These are phyloP conservation scores for Arctia plantaginis DNA, from an alignment of 2,888 invertebrate species.

Conservation along the genomic window DNA sequence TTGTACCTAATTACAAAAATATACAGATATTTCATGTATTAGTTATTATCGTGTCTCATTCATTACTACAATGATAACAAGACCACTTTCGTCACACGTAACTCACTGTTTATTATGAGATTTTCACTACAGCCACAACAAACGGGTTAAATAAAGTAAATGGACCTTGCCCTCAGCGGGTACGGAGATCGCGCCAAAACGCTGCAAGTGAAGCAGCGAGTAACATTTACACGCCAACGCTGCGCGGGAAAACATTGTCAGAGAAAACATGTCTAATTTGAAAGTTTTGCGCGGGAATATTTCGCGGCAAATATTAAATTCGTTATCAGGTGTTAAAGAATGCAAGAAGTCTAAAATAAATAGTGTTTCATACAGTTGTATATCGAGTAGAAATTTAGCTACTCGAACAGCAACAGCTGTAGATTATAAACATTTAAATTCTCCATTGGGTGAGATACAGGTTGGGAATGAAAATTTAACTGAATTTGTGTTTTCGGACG, in stretches of 20 bases:
- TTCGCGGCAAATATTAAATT: slow-evolving; percentile 73
- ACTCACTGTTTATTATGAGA: slow-evolving; percentile 56
- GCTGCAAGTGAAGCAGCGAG: slow-evolving; percentile 50
- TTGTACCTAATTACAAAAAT: background rate
- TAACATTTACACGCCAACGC: slow-evolving; percentile 68
- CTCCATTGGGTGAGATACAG: slow-evolving; percentile 83
- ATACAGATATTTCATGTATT: background rate
- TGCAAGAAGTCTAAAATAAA: slow-evolving; percentile 59
- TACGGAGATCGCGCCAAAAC: slow-evolving; percentile 74
- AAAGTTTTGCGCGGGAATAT: slow-evolving; percentile 81
- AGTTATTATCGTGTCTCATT: slow-evolving; percentile 48
- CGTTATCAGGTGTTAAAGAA: slow-evolving; percentile 57
- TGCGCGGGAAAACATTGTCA: slow-evolving; percentile 68
- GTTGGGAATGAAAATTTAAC: slow-evolving; percentile 86
- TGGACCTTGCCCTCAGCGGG: slow-evolving; percentile 77
- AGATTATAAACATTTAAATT: slow-evolving; percentile 70
- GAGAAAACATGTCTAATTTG: slow-evolving; percentile 75
- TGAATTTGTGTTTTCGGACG: slow-evolving; percentile 86
- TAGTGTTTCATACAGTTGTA: slow-evolving; percentile 46
- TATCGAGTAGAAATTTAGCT: slow-evolving; percentile 65
- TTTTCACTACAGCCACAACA: slow-evolving; percentile 58
- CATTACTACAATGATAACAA: slow-evolving; percentile 53
- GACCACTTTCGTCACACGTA: slow-evolving; percentile 43
- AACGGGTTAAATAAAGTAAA: slow-evolving; percentile 61
- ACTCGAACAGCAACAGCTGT: slow-evolving; percentile 71